phyloP scores from a whole-genome alignment of 1,140 invertebrate genomes.

The Diachasmimorpha longicaudata region DNA sequence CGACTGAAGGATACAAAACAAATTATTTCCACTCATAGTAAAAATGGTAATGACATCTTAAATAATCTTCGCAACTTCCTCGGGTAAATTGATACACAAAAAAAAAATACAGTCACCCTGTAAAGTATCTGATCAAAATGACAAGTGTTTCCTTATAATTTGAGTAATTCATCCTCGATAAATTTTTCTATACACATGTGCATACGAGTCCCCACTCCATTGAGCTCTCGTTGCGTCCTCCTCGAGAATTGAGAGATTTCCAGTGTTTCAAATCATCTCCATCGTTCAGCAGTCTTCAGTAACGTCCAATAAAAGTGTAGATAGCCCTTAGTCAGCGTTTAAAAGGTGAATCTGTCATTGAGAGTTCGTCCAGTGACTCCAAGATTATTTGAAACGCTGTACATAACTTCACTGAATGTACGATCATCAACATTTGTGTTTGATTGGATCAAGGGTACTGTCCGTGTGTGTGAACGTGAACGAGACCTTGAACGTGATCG shows the following conservation, averaged over 20 bases:
- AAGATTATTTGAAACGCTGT: constrained; percentile 48
- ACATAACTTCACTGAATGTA: constrained; percentile 57
- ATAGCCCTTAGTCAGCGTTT: constrained; percentile 17
- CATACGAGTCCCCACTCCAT: not conserved
- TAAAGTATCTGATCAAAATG: too few species aligned
- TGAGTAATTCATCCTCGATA: not conserved
- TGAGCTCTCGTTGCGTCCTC: too few species aligned
- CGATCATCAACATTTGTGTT: constrained; percentile 49
- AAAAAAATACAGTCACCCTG: not conserved
- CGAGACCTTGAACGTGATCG: constrained; percentile 49
- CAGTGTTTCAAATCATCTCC: not conserved
- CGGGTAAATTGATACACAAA: not conserved
- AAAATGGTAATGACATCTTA: not conserved
- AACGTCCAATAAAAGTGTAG: not conserved
- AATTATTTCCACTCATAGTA: not conserved
- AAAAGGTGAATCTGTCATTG: constrained; percentile 59
- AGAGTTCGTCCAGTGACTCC: constrained; percentile 56
- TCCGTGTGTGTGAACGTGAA: constrained; percentile 43
- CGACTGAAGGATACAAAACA: not conserved
- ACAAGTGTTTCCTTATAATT: too few species aligned
- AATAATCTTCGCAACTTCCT: not conserved
- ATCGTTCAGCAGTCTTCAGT: constrained; percentile 38
- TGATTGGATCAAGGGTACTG: constrained; percentile 29
- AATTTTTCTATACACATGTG: not conserved
- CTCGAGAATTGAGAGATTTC: too few species aligned